Base-by-base conservation (phyloP, 1,140 invertebrate species). In the Polypedilum pembai region DNA sequence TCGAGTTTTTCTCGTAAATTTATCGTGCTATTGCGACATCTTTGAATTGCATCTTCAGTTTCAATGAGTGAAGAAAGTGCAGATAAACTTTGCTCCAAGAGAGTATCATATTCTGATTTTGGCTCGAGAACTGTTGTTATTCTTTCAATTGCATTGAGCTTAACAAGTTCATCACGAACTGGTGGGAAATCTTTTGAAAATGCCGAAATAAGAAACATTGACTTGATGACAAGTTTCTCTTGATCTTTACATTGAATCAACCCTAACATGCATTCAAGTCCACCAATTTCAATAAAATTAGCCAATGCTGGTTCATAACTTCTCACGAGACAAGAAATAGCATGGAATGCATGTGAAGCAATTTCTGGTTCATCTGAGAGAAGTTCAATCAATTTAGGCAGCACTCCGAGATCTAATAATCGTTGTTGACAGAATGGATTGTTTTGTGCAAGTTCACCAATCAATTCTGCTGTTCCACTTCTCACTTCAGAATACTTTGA, bases 381-480 rank as follows among this genome's bases (percentile, higher is more conserved):
- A 77, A 86, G 83, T 17, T 80, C 76, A 15, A 89, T 77, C 18
- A 90, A 78, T 56, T 82, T 79, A 8, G 85, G 84, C 63, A 90
- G 77, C 33, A 86, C 78, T 33, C 84, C 82, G 24, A 80, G 78
- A 76, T 87, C 80, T 1, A 89, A 69, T 66, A 87, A 80, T 74
- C 81, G 84, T 33, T 85, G 79, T 79, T 90, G 89, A 78, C 87
- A 89, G 75, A 84, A 86, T 7, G 85, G 84, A 82, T 90, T 89
- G 79, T 90, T 90, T 80, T 90, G 89, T 17, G 85, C 84, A 40
- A 90, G 78, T 77, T 85, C 85, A 0, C 85, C 88, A 41, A 90
- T 83, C n/a, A 90, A 77, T 75, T 88, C 84, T 0, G 87, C 85
- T 33, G 85, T 80, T 75, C 80, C 81, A 81, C 82, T 84, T 74